Evolutionary conservation across 30 jellyfish, hydroid and myxozoan genomes (phyloP).

Genomic region (Sanderia malayensis): DNA sequence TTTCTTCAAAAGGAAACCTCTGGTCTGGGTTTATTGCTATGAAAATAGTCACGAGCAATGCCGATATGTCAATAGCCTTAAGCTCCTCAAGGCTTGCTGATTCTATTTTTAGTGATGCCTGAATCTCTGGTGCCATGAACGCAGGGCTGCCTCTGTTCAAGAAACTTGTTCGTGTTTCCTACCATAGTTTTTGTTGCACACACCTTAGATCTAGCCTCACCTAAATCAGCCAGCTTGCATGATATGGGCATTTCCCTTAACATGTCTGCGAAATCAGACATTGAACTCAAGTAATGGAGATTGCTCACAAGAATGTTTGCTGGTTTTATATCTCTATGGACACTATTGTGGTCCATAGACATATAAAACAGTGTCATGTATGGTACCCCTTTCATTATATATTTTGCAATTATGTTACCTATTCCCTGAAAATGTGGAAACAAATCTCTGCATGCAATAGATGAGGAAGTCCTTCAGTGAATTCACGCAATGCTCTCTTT

Average conservation of each 20-base stretch:
- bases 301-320: background rate
- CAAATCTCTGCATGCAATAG: background rate
- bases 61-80: background rate
- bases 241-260: background rate
- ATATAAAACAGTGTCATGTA: background rate
- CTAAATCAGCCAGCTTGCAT: background rate
- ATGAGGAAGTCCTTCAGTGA: background rate
- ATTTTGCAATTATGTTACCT: background rate
- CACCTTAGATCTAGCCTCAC: background rate
- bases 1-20: background rate
- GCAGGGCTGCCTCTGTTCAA: background rate
- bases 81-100: background rate
- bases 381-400: background rate
- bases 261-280: background rate
- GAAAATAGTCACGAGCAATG: background rate
- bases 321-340: background rate
- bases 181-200: background rate
- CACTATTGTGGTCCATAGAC: too few relatives aligned
- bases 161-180: background rate
- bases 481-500: background rate
- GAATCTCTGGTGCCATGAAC: background rate
- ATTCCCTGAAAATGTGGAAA: background rate
- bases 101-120: background rate
- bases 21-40: background rate
- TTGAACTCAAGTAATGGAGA: background rate